These are phyloP conservation scores for Sclerurus mexicanus DNA, from an alignment of 2,113 vertebrate species.

Conservation along the genomic window DNA sequence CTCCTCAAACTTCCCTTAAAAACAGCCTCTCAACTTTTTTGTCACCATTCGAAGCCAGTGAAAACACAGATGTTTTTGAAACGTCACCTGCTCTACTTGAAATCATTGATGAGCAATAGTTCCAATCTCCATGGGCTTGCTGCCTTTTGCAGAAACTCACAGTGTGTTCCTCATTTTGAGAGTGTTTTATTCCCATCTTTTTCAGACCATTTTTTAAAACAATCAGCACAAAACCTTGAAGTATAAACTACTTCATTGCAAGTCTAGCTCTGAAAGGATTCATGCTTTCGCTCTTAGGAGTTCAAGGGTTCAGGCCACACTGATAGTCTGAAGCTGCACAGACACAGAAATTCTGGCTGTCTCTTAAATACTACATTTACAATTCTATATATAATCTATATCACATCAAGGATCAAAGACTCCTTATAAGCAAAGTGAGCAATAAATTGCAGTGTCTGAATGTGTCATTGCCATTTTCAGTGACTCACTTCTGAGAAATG, in stretches of 20 bases:
- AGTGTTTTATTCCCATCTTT: background rate
- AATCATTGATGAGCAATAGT: background rate
- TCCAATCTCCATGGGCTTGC: background rate
- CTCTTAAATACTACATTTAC: background rate
- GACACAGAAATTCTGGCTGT: background rate
- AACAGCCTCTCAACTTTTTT: background rate
- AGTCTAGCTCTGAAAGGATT: background rate
- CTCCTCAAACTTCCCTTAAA: background rate
- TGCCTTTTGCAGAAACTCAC: background rate
- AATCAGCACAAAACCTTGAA: background rate
- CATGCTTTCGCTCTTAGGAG: background rate
- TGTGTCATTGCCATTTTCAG: background rate
- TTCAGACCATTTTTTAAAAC: background rate
- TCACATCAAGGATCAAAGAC: background rate
- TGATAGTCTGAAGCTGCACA: background rate
- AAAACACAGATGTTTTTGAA: background rate
- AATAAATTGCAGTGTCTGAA: background rate
- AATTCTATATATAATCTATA: background rate
- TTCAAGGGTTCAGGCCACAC: background rate
- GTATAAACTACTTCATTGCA: background rate
- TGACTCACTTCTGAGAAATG: background rate
- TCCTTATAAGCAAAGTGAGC: background rate
- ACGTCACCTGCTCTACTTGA: background rate
- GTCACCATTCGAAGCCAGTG: background rate
- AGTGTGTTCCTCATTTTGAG: background rate